These are phyloP conservation scores for Exaiptasia diaphana DNA, from an alignment of 64 coral and sea anemone species.

Conservation along the genomic window DNA sequence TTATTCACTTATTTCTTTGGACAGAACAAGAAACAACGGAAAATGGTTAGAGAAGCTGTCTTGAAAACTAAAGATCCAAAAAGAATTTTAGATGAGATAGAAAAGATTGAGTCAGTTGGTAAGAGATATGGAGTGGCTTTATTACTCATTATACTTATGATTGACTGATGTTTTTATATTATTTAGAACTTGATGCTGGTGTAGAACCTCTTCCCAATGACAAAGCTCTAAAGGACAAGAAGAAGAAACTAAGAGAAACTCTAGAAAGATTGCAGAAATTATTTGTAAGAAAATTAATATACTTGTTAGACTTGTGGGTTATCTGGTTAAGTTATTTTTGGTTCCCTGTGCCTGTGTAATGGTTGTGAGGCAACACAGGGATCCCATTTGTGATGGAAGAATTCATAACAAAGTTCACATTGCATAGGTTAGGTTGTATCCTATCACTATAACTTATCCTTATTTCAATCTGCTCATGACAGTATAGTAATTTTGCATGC, in stretches of 20 bases:
- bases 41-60: slow-evolving; percentile 96
- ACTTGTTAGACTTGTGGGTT: neutral
- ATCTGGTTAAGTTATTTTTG: neutral
- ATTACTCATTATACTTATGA: neutral
- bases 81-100: slow-evolving; percentile 93
- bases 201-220: slow-evolving; percentile 93
- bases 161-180: too few species aligned
- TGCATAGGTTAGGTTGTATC: too few species aligned
- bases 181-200: slow-evolving; percentile 82
- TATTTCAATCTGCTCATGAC: too few species aligned
- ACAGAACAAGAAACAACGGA: slow-evolving; percentile 94
- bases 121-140: neutral
- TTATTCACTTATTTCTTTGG: too few species aligned
- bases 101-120: slow-evolving; percentile 93
- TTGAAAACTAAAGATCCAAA: slow-evolving; percentile 93
- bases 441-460: too few species aligned
- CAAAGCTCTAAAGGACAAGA: slow-evolving; percentile 96
- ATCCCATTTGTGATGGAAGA: too few species aligned
- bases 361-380: too few species aligned
- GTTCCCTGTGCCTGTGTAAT: neutral
- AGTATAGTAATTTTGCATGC: too few species aligned
- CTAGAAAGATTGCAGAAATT: slow-evolving; percentile 80
- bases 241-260: slow-evolving; percentile 90
- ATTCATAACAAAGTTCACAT: too few species aligned
- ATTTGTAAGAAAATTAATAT: slow-evolving; percentile 61